A percentile compares a stretch with the other conserved stretches of the same genome.
Conservation (phyloP, 2,113 vertebrate species). For the Ceyx melanurus region DNA sequence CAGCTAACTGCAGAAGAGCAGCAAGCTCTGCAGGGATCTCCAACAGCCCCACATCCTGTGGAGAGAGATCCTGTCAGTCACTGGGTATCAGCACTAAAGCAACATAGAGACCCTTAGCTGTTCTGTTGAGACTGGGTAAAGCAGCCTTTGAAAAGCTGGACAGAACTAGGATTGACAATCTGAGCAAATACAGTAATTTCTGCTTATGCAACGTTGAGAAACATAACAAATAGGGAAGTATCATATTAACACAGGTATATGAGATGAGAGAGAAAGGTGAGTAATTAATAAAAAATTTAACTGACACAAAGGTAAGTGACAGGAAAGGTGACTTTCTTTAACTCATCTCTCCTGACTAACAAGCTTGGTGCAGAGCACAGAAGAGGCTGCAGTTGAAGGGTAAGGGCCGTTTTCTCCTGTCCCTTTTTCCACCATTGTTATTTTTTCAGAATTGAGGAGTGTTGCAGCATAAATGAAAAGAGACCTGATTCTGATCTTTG, state of each 20-base stretch:
- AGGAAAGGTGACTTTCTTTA: neutral
- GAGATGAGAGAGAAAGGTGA: neutral
- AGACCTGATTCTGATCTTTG: neutral
- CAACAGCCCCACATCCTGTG: constrained; percentile 86
- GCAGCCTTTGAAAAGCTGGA: neutral
- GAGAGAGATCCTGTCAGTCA: neutral
- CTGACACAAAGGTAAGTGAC: neutral
- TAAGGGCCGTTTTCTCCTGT: neutral
- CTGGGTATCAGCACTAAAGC: neutral
- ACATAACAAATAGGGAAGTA: neutral
- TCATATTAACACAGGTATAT: neutral
- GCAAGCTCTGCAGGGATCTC: constrained; percentile 93
- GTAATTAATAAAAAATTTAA: neutral
- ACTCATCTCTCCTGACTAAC: neutral
- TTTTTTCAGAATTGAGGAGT: neutral
- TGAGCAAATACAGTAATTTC: neutral
- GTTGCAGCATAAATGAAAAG: neutral
- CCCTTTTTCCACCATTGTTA: neutral
- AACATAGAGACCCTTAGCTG: neutral
- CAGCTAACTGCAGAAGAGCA: constrained; percentile 75
- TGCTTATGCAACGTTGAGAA: neutral
- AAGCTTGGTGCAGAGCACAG: neutral
- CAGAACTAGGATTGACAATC: neutral
- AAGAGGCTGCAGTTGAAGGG: neutral
- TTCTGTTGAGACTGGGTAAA: neutral